Base-by-base conservation (phyloP, 2,113 vertebrate species). In the Salvelinus sp. region DNA sequence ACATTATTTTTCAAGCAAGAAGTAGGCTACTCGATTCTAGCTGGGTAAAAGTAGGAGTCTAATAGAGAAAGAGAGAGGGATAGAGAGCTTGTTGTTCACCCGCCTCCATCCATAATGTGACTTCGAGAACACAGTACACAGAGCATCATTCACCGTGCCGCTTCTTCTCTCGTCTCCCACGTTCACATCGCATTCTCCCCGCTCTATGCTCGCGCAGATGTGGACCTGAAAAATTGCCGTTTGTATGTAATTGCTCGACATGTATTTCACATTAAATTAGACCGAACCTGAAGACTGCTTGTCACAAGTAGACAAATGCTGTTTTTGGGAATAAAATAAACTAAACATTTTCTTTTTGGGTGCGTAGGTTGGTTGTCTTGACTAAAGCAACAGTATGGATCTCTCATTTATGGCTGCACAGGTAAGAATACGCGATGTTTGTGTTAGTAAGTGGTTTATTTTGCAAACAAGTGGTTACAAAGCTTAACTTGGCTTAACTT, bases 331-430 rank as follows among this genome's bases (percentile, higher is more conserved):
- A 79, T 75, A 79, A 82, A 14, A 76, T 78, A 64, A 73, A 64
- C 63, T 25, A 70, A 79, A 73, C 76, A 60, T 79, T 73, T 13
- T 50, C 76, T 72, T 63, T 16, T 28, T 85, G 86, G 89, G 79
- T 82, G 85, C 85, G 77, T 80, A 54, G 50, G 50, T 18, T 54
- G 16, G 12, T 54, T 78, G 82, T 67, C 54, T 80, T 71, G 79
- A 76, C 63, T 81, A 68, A 60, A 87, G 85, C 89, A 85, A 67
- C 94, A 94, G 78, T 67, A 98, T 98, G 97, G 97, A 98, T 87
- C 95, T 98, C 78, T 96, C 97, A 75, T 98, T 98, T 80, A 98
- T 98, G 96, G 96, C 97, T 69, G 95, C 96, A 25, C 97, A 98
- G 96, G 97, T 97, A 92, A 91, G 83, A 66, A 22, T 47, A 64